Conservation (phyloP, 2,113 vertebrate genomes). For the Morphnarchus princeps region DNA sequence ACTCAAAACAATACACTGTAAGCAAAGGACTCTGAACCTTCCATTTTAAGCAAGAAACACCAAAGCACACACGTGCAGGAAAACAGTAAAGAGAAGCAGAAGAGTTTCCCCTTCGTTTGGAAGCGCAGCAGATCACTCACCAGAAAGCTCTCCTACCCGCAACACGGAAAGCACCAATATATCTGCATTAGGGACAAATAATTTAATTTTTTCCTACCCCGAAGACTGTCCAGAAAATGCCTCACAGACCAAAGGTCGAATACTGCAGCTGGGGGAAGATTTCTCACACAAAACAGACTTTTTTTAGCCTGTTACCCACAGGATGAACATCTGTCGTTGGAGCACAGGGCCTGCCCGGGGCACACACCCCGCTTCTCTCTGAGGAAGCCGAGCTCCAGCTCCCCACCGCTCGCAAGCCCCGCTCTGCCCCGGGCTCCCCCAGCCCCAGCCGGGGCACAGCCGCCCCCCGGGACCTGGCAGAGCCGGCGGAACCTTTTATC, state of each 20-base stretch:
- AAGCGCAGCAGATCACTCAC: fast-evolving
- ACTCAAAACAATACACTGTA: fast-evolving
- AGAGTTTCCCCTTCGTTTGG: background rate
- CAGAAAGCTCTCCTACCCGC: background rate
- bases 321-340: fast-evolving
- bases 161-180: no score
- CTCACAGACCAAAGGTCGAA: background rate
- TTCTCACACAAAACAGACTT: background rate
- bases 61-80: no score
- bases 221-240: no score
- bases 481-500: background rate
- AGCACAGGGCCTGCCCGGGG: background rate
- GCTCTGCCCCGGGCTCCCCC: no score
- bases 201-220: no score
- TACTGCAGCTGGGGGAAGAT: background rate
- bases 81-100: background rate
- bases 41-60: background rate
- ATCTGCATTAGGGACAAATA: background rate
- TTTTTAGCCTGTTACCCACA: fast-evolving
- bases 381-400: background rate
- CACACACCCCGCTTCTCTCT: fast-evolving
- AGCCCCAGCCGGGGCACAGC: fast-evolving
- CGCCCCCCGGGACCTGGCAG: fast-evolving
- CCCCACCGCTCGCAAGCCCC: no score
- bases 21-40: background rate